These are phyloP conservation scores for Patagioenas fasciata DNA, from an alignment of 2,113 vertebrate genomes.

Conservation along the genomic window DNA sequence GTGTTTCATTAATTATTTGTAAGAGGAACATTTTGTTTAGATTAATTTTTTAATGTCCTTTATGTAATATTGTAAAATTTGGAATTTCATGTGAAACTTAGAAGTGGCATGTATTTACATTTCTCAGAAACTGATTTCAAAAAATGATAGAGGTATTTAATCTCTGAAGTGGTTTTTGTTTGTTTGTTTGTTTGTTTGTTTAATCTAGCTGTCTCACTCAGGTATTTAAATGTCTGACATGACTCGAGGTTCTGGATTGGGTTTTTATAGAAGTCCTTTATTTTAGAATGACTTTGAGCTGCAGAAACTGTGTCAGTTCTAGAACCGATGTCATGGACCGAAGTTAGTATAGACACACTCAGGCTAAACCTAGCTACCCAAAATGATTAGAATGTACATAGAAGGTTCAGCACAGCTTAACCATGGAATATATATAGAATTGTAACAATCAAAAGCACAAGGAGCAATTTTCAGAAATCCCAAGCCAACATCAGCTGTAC, in stretches of 20 bases:
- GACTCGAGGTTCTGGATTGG: not conserved
- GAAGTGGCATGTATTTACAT: not conserved
- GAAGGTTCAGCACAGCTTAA: not conserved
- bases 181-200: not conserved
- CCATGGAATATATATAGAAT: not conserved
- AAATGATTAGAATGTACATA: not conserved
- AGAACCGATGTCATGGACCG: not conserved
- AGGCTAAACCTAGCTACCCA: not conserved
- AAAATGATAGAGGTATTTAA: not conserved
- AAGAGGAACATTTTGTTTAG: not conserved
- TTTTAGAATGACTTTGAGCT: not conserved
- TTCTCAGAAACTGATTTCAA: not conserved
- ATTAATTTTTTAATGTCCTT: not conserved
- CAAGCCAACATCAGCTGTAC: not conserved
- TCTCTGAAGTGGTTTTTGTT: not conserved
- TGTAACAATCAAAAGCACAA: not conserved
- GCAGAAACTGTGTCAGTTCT: not conserved
- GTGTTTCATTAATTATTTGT: not conserved
- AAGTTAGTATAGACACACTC: not conserved
- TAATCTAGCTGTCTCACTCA: not conserved
- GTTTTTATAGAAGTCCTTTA: fast-evolving
- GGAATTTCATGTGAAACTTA: not conserved
- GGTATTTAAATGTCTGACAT: not conserved
- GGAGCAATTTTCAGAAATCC: not conserved
- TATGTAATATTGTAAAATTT: not conserved